Evolutionary conservation across 64 coral and sea anemone species (phyloP).

Genomic region (Montipora cactus): DNA sequence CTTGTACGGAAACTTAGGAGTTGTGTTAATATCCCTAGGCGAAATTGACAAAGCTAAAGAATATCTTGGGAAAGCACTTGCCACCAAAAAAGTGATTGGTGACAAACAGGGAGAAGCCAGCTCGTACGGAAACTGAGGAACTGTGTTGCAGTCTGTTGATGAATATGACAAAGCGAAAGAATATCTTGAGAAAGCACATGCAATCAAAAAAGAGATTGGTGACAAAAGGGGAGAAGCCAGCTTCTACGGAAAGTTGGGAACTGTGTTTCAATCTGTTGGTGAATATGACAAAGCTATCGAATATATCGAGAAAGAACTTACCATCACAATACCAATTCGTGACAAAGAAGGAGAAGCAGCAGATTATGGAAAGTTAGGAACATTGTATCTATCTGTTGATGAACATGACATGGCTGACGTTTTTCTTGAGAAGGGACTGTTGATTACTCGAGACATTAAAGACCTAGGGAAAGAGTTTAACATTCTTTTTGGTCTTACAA

Average conservation of each 20-base stretch:
- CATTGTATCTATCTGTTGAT: not conserved
- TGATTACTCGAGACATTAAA: not conserved
- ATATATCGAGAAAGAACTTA: not conserved
- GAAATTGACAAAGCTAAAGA: slow-evolving; percentile 4
- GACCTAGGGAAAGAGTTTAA: not conserved
- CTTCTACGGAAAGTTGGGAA: not conserved
- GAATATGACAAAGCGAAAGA: not conserved
- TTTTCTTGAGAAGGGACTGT: not conserved
- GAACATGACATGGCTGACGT: not conserved
- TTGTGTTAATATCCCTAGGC: too few relatives aligned
- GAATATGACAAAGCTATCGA: not conserved
- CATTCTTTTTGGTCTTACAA: not conserved
- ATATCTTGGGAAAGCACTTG: not conserved
- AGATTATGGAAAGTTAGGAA: not conserved
- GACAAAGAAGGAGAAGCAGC: not conserved
- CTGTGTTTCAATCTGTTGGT: not conserved
- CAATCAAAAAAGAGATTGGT: not conserved
- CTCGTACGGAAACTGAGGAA: too few relatives aligned
- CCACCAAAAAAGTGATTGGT: not conserved
- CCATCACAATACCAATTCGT: not conserved
- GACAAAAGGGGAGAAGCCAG: not conserved
- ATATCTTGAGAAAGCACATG: not conserved
- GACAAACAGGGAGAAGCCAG: not conserved
- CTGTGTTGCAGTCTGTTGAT: not conserved
- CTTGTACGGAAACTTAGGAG: too few relatives aligned